Evolutionary conservation across 2,113 vertebrate genomes (phyloP).

Genomic region (Actenoides hombroni): DNA sequence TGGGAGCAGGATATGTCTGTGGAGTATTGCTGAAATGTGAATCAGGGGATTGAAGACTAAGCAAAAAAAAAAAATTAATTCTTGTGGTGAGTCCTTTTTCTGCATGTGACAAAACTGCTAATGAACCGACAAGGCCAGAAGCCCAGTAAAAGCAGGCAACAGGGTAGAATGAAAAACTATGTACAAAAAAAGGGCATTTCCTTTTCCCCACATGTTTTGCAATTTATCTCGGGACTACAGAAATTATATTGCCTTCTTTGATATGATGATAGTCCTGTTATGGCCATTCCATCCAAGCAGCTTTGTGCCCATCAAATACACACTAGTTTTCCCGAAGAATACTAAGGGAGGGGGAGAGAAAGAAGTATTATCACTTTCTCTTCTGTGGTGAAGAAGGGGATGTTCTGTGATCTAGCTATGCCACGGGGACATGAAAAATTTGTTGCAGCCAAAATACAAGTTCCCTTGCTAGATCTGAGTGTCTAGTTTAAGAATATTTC

Average conservation of each 20-base stretch:
- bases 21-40: neutral
- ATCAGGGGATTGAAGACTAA: neutral
- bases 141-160: neutral
- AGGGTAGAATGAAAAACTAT: neutral
- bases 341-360: rapidly evolving
- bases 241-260: neutral
- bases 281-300: neutral
- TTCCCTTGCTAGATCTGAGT: neutral
- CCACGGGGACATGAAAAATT: neutral
- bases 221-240: neutral
- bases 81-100: neutral
- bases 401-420: neutral
- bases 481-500: neutral
- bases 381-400: neutral
- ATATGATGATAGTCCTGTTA: neutral
- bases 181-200: neutral
- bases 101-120: neutral
- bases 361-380: neutral
- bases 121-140: neutral
- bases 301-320: neutral
- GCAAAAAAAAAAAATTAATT: neutral
- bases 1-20: neutral
- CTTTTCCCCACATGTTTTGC: neutral
- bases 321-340: neutral
- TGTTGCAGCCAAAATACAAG: neutral